Evolutionary conservation across 2,113 vertebrate species (phyloP), one percentile per base, ranked within the genome.

Genomic region (Brienomyrus longianalis): DNA sequence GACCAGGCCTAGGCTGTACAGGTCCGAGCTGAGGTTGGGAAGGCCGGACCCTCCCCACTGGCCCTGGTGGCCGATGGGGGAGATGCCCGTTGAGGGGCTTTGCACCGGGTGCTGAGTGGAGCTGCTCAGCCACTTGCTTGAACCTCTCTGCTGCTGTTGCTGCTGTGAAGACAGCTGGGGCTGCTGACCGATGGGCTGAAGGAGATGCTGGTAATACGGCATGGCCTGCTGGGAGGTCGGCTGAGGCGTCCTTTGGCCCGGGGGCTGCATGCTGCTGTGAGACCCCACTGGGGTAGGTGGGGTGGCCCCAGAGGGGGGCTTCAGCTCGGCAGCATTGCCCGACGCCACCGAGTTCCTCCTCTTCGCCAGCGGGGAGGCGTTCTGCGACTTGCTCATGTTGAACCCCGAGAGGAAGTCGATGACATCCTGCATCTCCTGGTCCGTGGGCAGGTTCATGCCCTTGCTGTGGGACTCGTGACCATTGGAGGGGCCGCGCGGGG

Each of bases 351-450:
- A 99, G 94, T 98, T 98, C 92, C 97, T 98, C 93, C 98, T 97
- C 93, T 98, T 99, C 89, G 97, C 96, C 95, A 97, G 91, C 0
- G 98, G 98, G 5, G 98, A 99, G 5, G 98, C 96, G 94, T 99
- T 98, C 95, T 99, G 98, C 59, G 98, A 99, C 94, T 99, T 99
- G 90, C 98, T 97, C 98, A 99, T 98, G 94, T 98, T 99, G 94
- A 99, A 99, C 87, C 98, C 98, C 31, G 98, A 99, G 90, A 99
- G 97, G 94, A 99, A 99, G 94, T 99, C 98, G 3, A 99, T 99
- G 91, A 99, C 98, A 70, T 99, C 98, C 93, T 99, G 98, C 98
- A 99, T 99, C 95, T 99, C 98, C 94, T 99, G 98, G 94, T 99
- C 98, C 0, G 97, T 99, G 27, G 98, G 98, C 91, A 99, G 93